These are phyloP conservation scores for Drosophila stalkeri DNA, from an alignment of 2,888 invertebrate genomes.

Conservation along the genomic window DNA sequence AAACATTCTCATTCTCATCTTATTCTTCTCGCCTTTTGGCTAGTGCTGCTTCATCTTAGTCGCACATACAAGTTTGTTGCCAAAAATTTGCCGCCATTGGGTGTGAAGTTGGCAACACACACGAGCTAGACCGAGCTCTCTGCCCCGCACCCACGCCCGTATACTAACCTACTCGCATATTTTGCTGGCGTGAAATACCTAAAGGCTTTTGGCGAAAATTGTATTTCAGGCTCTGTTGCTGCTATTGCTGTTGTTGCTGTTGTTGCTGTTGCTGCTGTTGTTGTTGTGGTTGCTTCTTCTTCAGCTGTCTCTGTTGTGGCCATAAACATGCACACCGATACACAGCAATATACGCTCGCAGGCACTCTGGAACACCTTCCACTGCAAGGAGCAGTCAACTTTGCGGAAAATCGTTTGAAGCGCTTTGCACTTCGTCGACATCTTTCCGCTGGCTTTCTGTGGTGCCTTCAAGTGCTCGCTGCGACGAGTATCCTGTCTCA, in stretches of 20 bases:
- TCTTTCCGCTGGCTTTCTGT: slow-evolving; percentile 65
- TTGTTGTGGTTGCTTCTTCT: slow-evolving; percentile 19
- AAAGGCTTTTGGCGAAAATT: slow-evolving; percentile 75
- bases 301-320: slow-evolving; percentile 65
- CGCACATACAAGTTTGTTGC: slow-evolving; percentile 70
- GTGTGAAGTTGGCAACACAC: slow-evolving; percentile 76
- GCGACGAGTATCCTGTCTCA: slow-evolving; percentile 19
- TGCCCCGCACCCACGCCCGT: slow-evolving; percentile 44
- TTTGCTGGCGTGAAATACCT: slow-evolving; percentile 79
- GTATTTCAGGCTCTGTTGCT: slow-evolving; percentile 69
- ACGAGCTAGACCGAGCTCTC: neutral
- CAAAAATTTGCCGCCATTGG: slow-evolving; percentile 80
- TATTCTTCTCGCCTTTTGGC: slow-evolving; percentile 27
- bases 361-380: slow-evolving; percentile 72
- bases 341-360: slow-evolving; percentile 37
- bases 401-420: slow-evolving; percentile 81
- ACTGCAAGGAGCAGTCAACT: slow-evolving; percentile 78
- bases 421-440: slow-evolving; percentile 80
- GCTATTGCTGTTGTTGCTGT: slow-evolving; percentile 27
- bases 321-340: slow-evolving; percentile 64
- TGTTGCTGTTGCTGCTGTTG: slow-evolving; percentile 31
- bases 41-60: slow-evolving; percentile 44
- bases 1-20: slow-evolving; percentile 28
- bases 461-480: slow-evolving; percentile 50
- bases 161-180: slow-evolving; percentile 69